These are phyloP conservation scores for Alfaro cultratus DNA, from an alignment of 2,797 vertebrate species.

Conservation along the genomic window DNA sequence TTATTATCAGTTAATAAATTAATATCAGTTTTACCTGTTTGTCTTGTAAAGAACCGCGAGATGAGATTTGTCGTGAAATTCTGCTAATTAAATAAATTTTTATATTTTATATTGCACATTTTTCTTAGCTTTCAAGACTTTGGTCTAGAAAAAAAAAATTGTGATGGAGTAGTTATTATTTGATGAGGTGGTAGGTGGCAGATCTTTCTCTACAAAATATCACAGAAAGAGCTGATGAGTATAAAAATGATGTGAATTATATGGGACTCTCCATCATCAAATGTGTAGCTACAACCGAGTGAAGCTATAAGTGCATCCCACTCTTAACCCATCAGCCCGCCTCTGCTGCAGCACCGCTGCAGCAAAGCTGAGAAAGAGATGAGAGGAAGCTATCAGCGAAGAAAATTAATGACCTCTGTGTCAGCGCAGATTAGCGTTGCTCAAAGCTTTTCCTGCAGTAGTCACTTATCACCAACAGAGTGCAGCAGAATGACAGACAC, in stretches of 20 bases:
- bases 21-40: not conserved
- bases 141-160: not conserved
- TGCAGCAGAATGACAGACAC: constrained; percentile 53
- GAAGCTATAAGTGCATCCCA: not conserved
- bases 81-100: not conserved
- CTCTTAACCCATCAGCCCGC: not conserved
- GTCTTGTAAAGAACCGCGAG: not conserved
- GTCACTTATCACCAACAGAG: constrained; percentile 59
- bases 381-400: not conserved
- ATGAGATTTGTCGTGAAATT: not conserved
- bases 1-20: not conserved
- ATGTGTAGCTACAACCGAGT: not conserved
- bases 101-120: not conserved
- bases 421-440: constrained; percentile 3
- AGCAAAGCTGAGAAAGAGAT: not conserved
- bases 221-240: not conserved
- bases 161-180: not conserved
- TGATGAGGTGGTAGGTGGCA: not conserved
- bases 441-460: constrained; percentile 15
- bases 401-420: constrained; percentile 1
- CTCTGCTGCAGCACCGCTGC: not conserved
- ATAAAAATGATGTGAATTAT: not conserved
- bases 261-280: not conserved
- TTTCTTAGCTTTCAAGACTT: not conserved
- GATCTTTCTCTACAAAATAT: not conserved